Percentiles rank a stretch among this genome's conserved stretches.
Evolutionary conservation across 2,888 invertebrate species (phyloP).

Genomic region (Hypomecis atomaria): DNA sequence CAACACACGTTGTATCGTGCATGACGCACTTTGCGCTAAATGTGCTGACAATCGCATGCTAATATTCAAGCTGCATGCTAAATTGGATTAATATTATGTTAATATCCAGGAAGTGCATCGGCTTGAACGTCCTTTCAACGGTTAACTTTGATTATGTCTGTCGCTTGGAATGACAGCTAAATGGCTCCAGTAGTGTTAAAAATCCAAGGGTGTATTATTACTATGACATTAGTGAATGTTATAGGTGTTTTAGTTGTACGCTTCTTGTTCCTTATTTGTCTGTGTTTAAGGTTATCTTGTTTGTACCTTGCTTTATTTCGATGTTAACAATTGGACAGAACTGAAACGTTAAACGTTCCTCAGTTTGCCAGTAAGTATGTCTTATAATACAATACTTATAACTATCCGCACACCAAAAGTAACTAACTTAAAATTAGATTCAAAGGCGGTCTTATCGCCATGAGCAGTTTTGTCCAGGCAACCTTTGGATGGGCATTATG

Average conservation of each 20-base stretch:
- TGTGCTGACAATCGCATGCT: constrained; percentile 14
- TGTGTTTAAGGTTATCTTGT: neutral
- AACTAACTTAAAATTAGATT: no score
- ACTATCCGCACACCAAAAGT: no score
- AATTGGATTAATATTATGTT: constrained; percentile 21
- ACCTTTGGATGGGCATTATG: no score
- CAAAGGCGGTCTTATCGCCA: no score
- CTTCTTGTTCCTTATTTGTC: neutral
- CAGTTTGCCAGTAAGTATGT: no score
- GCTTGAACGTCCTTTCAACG: constrained; percentile 6
- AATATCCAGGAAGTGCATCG: constrained; percentile 20
- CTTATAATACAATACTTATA: no score
- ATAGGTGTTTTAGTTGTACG: no score
- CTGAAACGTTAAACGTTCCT: no score
- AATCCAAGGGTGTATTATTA: neutral
- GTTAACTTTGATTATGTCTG: constrained; percentile 3
- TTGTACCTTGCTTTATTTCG: neutral
- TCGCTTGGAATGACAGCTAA: neutral
- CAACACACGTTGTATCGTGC: neutral
- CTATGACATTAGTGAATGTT: neutral
- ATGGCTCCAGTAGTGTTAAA: neutral
- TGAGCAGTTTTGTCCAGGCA: no score
- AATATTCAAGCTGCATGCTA: constrained; percentile 14
- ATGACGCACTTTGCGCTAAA: constrained; percentile 20
- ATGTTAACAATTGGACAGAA: neutral